A percentile compares a stretch with the other conserved stretches of the same genome.
Conservation (phyloP, 2,113 vertebrate genomes). For the Sula dactylatra region DNA sequence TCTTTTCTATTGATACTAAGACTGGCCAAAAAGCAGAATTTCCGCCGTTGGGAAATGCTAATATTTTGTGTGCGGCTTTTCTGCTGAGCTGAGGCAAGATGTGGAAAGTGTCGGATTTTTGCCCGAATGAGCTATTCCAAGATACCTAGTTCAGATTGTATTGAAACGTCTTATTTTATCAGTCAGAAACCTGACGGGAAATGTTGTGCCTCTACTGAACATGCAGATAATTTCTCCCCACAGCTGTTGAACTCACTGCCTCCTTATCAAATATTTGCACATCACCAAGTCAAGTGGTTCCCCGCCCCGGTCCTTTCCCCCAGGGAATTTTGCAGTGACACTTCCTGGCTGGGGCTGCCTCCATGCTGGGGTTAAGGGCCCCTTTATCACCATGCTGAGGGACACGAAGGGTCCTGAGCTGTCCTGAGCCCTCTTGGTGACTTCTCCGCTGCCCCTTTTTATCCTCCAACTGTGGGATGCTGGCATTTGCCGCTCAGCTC, state of each 20-base stretch:
- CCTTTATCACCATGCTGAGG: neutral
- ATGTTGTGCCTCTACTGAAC: neutral
- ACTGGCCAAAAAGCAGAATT: neutral
- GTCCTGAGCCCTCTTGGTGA: neutral
- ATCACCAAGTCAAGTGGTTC: neutral
- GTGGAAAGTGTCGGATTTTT: neutral
- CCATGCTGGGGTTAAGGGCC: neutral
- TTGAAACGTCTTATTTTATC: neutral
- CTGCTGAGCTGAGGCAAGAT: neutral
- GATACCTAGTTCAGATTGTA: neutral
- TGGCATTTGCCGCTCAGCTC: rapidly evolving
- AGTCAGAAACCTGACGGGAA: neutral
- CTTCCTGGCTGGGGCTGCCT: neutral
- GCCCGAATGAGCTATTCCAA: neutral
- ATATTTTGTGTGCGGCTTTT: neutral
- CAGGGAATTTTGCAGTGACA: neutral
- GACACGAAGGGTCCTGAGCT: neutral
- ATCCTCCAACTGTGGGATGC: neutral
- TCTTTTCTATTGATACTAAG: neutral
- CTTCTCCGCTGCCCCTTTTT: neutral
- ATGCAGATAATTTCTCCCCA: neutral
- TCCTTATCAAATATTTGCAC: constrained; percentile 5
- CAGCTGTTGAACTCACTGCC: neutral
- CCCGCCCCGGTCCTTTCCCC: neutral
- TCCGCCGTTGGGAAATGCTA: neutral